Percentiles rank a stretch among this genome's conserved stretches.
Conservation (phyloP, 1,140 invertebrate genomes). For the Thaumatotibia leucotreta region DNA sequence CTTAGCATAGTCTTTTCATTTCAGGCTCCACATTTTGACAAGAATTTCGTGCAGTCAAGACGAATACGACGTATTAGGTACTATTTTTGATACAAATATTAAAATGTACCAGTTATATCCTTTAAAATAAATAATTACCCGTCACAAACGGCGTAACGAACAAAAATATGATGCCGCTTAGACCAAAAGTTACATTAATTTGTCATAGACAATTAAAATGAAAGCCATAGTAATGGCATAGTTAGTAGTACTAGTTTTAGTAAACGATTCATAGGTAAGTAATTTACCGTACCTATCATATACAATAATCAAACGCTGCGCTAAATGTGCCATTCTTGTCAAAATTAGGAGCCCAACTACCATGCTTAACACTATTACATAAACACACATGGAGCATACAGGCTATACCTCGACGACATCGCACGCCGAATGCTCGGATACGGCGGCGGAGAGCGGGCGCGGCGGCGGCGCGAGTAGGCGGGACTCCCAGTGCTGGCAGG, state of each 20-base stretch:
- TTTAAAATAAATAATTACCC: neutral
- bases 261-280: too few relatives aligned
- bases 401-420: slow-evolving; percentile 60
- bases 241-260: too few relatives aligned
- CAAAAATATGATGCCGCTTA: too few relatives aligned
- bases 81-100: neutral
- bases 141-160: too few relatives aligned
- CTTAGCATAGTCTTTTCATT: neutral
- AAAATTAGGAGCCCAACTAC: neutral
- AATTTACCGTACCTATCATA: too few relatives aligned
- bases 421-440: slow-evolving; percentile 54
- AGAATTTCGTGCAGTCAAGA: neutral
- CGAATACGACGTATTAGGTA: too few relatives aligned
- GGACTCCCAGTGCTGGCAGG: slow-evolving; percentile 74
- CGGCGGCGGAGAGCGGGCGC: slow-evolving; percentile 37
- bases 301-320: too few relatives aligned
- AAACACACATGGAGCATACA: slow-evolving; percentile 22
- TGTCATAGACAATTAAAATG: too few relatives aligned
- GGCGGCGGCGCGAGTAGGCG: slow-evolving; percentile 47
- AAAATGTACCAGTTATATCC: neutral
- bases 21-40: neutral
- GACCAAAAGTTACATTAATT: too few relatives aligned
- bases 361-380: slow-evolving; percentile 21
- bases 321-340: neutral
- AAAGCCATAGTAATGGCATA: too few relatives aligned